These are phyloP conservation scores for Mellivora capensis DNA, from an alignment of 2,113 vertebrate species.

Conservation along the genomic window DNA sequence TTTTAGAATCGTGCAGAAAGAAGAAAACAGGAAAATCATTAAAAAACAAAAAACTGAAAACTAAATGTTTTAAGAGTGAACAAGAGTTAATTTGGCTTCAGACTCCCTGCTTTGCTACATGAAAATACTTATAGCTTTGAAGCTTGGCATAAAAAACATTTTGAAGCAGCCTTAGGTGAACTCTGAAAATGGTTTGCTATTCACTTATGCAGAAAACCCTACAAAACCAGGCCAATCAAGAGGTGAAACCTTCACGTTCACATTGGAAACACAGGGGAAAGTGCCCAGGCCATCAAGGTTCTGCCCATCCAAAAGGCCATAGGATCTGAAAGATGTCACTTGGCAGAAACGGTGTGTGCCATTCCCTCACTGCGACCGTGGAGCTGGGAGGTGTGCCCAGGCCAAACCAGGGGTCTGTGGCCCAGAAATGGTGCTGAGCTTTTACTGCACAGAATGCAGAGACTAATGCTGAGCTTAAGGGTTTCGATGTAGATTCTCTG, in stretches of 20 bases:
- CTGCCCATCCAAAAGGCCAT: background rate
- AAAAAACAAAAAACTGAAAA: background rate
- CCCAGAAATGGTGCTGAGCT: accelerated
- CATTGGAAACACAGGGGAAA: background rate
- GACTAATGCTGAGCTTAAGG: background rate
- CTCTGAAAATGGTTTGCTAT: background rate
- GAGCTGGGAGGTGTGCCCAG: background rate
- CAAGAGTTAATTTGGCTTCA: background rate
- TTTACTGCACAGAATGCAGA: background rate
- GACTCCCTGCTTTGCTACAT: background rate
- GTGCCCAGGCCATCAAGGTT: background rate
- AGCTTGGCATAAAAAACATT: too few species aligned
- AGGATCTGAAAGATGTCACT: background rate
- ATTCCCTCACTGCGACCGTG: background rate
- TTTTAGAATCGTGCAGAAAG: background rate
- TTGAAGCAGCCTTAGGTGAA: background rate
- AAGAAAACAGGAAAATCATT: background rate
- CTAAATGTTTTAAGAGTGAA: background rate
- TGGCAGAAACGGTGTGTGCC: background rate
- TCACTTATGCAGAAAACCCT: background rate
- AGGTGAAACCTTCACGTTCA: background rate
- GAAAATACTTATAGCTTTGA: background rate
- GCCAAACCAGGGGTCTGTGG: background rate
- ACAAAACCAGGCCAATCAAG: background rate
- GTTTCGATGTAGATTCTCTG: background rate